Base-by-base conservation (phyloP, 2,113 vertebrate genomes). In the Plestiodon gilberti region DNA sequence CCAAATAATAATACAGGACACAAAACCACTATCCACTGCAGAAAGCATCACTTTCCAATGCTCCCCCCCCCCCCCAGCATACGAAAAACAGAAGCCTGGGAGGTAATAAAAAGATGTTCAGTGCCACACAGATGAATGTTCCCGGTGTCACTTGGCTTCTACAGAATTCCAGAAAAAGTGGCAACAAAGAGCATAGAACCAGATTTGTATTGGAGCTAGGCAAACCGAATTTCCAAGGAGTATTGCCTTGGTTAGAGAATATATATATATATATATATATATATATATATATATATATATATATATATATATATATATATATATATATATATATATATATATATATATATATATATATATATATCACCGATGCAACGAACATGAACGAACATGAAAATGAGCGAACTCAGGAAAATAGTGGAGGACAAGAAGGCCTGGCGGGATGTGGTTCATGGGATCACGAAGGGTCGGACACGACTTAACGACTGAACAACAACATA, bases 81-180 rank as follows among this genome's bases (percentile, higher is more conserved):
- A n/a, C 87, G 92, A 90, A 91, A 94, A 93, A 91, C 64, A 86
- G 91, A 82, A 76, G 91, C 91, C 93, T 78, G 74, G 90, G 91
- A 90, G 89, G 89, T 89, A 81, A 80, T 93, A 86, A 78, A 83
- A 81, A 87, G 74, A 88, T 90, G 71, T 59, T 85, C 43, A 85
- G 70, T 65, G 82, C 73, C 88, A 78, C 91, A 87, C 23, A 90
- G 91, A 92, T 93, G 91, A 65, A 81, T 48, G 78, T 88, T 88
- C 87, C 89, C 88, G 83, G 88, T 85, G 88, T 87, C 86, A 90
- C 78, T 93, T 61, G 81, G 91, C 84, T 88, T 90, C 88, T 90
- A 92, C 87, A 81, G 88, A n/a, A n/a, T n/a, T n/a, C 84, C 93
- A 84, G 92, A 67, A 88, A 87, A 91, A 14, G 0, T 0, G 1